phyloP scores from a whole-genome alignment of 2,113 vertebrate species.

The Myrmecobius fasciatus region DNA sequence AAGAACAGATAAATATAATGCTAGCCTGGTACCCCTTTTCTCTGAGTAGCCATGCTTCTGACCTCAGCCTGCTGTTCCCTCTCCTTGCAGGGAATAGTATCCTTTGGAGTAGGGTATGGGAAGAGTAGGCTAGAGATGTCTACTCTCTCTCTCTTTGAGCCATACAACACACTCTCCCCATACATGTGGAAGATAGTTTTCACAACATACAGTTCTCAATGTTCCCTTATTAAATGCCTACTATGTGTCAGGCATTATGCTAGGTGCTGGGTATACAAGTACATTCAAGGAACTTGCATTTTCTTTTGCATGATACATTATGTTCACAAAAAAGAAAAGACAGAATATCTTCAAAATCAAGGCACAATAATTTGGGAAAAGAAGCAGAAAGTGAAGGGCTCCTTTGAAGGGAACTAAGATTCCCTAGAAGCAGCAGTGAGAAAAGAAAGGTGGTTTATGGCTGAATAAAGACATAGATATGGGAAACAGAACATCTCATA shows the following conservation, averaged over 20 bases:
- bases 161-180: neutral
- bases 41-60: neutral
- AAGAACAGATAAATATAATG: neutral
- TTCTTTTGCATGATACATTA: neutral
- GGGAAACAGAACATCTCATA: neutral
- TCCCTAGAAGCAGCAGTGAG: neutral
- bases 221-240: neutral
- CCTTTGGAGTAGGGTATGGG: neutral
- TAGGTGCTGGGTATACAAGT: neutral
- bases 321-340: neutral
- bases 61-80: neutral
- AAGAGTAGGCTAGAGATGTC: neutral
- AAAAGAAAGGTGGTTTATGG: neutral
- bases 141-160: neutral
- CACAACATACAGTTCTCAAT: neutral
- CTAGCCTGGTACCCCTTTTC: neutral
- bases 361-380: neutral
- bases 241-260: neutral
- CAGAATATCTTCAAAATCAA: neutral
- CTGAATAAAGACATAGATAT: neutral
- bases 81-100: neutral
- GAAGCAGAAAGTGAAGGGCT: neutral
- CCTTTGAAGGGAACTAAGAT: neutral
- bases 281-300: neutral
- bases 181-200: neutral